These are phyloP conservation scores for Craseonycteris thonglongyai DNA, from an alignment of 2,113 vertebrate species.

Conservation along the genomic window DNA sequence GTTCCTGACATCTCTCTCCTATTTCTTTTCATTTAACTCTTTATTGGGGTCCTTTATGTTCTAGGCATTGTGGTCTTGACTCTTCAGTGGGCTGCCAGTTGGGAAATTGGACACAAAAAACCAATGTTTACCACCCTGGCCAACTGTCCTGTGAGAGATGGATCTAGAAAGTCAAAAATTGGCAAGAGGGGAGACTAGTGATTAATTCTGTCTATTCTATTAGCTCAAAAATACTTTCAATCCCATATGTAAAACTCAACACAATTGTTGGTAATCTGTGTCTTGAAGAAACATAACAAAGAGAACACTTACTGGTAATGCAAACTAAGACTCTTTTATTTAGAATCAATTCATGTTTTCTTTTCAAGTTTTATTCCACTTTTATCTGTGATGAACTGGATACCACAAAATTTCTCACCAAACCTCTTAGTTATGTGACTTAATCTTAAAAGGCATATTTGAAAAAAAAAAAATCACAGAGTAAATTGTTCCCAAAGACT, in stretches of 20 bases:
- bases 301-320: not conserved
- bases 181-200: not conserved
- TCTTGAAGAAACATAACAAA: not conserved
- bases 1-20: not conserved
- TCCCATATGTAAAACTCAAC: not conserved
- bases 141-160: not conserved
- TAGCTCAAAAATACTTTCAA: not conserved
- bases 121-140: not conserved
- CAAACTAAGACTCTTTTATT: conserved; percentile 7
- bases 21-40: not conserved
- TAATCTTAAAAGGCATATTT: not conserved
- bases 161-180: not conserved
- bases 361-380: not conserved
- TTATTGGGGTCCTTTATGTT: not conserved
- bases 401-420: not conserved
- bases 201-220: not conserved
- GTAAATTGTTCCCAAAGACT: not conserved
- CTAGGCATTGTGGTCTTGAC: not conserved
- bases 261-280: not conserved
- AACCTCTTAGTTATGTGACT: not conserved
- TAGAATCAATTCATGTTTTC: not conserved
- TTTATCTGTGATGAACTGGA: not conserved
- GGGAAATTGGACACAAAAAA: not conserved
- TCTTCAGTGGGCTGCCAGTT: not conserved
- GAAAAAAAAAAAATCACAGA: not conserved